Base-by-base conservation (phyloP, 2,888 invertebrate genomes). In the Leptopilina drosophilae region DNA sequence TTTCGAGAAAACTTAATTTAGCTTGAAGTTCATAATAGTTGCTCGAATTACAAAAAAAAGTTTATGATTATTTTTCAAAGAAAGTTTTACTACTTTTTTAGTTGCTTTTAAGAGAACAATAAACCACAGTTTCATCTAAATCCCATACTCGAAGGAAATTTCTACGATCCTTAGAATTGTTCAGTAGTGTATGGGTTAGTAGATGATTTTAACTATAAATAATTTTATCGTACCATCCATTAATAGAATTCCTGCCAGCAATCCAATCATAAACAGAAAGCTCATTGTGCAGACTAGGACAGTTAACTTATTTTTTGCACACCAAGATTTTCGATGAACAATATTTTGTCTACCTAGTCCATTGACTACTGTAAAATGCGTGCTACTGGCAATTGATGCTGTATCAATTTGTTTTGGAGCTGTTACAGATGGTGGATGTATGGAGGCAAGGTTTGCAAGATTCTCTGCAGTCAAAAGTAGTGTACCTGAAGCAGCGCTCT, bases 291-390 rank as follows among this genome's bases (percentile, higher is more conserved):
- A 94, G 84, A 97, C 96, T 83, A 97, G 94, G 78, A 96, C 95
- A 78, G 96, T 96, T 86, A 97, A 94, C 92, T 96, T 96, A 88
- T 97, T 95, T 89, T 95, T 94, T 91, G 96, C 96, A 90, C 96
- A 96, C 88, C 95, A 95, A 69, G 94, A 93, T 87, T 93, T 94
- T 67, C 93, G 93, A 85, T 94, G 93, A 84, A 94, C 94, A 88
- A 95, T 95, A 82, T 93, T 93, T 64, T 93, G 92, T 89, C 94
- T 94, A 78, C 94, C 94, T 86, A 95, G 94, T 78, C 96, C 96
- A 90, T 97, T 97, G 81, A 97, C 95, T 78, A 97, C 96, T 12
- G 97, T 97, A 91, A 97, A 97, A 92, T 97, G 97, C 89, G 96
- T 97, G 82, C 97, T 97, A 92, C 97, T 97, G 77, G 96, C 97